Base-by-base conservation (phyloP, 2,113 vertebrate genomes). In the Bujurquina vittata region DNA sequence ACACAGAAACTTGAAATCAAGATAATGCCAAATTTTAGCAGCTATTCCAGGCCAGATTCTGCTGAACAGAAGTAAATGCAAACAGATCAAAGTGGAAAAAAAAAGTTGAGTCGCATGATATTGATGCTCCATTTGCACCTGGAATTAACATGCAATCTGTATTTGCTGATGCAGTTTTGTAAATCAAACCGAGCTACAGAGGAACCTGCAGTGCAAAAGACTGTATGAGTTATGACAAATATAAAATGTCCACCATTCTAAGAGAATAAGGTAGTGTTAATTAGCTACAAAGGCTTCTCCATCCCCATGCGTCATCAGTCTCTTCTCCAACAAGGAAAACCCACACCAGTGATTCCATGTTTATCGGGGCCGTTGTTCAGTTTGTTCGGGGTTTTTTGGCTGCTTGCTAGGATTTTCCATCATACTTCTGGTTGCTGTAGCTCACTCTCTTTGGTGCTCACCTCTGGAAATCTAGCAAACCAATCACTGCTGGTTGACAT, bases 11-110 rank as follows among this genome's bases (percentile, higher is more conserved):
- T 7, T 37, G 22, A 65, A 62, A 78, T 54, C 46, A 37, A 54
- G 46, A 10, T 4, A 63, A 37, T 0, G 40, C 1, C 26, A 52
- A 29, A 17, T 55, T 75, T 58, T 26, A 43, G 35, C 26, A 15
- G 72, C 57, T 75, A 0, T 0, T 75, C 18, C 4, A 4, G 26
- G 33, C 0, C 26, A 1, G 5, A 7, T 23, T 14, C 17, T 61
- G 15, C 17, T 31, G 57, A 17, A 17, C 7, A 40, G 4, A 74
- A 37, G 15, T 37, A 15, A 4, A 80, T 52, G 56, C 56, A 23
- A 73, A 73, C n/a, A 80, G 1, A 49, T 54, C 26, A 11, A 22
- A 55, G 26, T n/a, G 10, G n/a, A n/a, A 26, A 52, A 72, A 12
- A 17, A 31, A 72, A 31, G 43, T 20, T 72, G 29, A 29, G 26